These are phyloP conservation scores for Nasonia giraulti DNA, from an alignment of 1,140 invertebrate genomes.

Conservation along the genomic window DNA sequence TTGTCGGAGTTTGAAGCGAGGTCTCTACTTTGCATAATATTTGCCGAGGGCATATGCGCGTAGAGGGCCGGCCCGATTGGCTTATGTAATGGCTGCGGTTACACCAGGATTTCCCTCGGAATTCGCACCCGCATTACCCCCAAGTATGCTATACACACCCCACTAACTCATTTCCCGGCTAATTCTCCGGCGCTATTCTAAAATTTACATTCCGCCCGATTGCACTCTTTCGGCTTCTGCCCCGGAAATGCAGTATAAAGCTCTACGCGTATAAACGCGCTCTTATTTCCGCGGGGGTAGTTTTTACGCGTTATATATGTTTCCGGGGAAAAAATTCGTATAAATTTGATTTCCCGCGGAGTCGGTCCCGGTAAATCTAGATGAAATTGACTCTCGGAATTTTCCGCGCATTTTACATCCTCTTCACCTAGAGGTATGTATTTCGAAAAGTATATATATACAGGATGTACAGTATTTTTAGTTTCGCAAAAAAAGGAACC, in stretches of 20 bases:
- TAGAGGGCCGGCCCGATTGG: slow-evolving; percentile 6
- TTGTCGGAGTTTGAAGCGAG: background rate
- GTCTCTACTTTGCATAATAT: background rate
- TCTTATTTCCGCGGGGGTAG: too few species aligned
- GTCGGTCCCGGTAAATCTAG: too few species aligned
- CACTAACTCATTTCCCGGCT: background rate
- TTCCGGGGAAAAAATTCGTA: background rate
- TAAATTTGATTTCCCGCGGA: background rate
- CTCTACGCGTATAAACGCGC: too few species aligned
- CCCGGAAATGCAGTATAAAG: too few species aligned
- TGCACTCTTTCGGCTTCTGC: background rate
- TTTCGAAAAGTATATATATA: too few species aligned
- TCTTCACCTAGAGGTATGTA: too few species aligned
- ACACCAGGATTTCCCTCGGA: background rate
- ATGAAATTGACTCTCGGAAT: too few species aligned
- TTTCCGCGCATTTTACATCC: too few species aligned
- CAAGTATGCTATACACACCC: background rate
- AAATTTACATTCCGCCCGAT: background rate
- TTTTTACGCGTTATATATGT: background rate
- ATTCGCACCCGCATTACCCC: slow-evolving; percentile 1
- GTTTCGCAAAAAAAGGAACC: too few species aligned
- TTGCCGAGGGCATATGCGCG: background rate
- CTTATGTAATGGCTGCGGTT: background rate
- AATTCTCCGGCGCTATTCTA: background rate
- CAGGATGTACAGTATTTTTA: too few species aligned